Base-by-base conservation (phyloP, 2,888 invertebrate species). In the Harpalus rufipes region DNA sequence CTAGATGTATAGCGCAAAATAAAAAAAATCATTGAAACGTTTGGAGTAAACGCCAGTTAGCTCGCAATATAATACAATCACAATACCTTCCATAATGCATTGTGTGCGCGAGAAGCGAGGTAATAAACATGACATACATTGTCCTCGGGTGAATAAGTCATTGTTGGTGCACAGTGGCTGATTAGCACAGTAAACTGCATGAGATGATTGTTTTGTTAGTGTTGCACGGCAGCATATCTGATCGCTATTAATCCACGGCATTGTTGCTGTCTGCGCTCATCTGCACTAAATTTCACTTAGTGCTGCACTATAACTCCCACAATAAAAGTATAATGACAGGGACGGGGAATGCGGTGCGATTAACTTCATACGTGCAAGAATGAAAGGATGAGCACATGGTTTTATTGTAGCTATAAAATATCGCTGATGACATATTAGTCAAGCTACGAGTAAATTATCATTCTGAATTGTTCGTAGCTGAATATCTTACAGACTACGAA, bases 271-370 rank as follows among this genome's bases (percentile, higher is more conserved):
- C 7, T n/a, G 3, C 39, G 14, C 39, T 68, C 68, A 68, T 68
- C 68, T 68, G 68, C 39, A 68, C 32, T 68, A 68, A 68, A 68
- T 68, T 68, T 68, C 68, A 68, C 68, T 68, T 68, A 68, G 68
- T 68, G 39, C n/a, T 25, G 14, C 68, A 68, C 39, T 39, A n/a
- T n/a, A 68, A 68, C 21, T 21, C 1, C 21, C 21, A 21, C 39
- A 68, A 39, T 68, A 68, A 68, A 68, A 68, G 68, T 68, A 32
- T 63, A 63, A 63, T 63, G 63, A 63, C 59, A 5, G 32, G 32
- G 5, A 32, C 5, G 32, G 32, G 32, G 32, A 32, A 32, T 32
- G 32, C 32, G 1, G 1, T 51, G 44, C 44, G 44, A 51, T 51
- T 12, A 51, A 51, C 10, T 51, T 51, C 44, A 51, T 6, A 51